Evolutionary conservation across 2,113 vertebrate species (phyloP).

Genomic region (Campylomormyrus numenius): DNA sequence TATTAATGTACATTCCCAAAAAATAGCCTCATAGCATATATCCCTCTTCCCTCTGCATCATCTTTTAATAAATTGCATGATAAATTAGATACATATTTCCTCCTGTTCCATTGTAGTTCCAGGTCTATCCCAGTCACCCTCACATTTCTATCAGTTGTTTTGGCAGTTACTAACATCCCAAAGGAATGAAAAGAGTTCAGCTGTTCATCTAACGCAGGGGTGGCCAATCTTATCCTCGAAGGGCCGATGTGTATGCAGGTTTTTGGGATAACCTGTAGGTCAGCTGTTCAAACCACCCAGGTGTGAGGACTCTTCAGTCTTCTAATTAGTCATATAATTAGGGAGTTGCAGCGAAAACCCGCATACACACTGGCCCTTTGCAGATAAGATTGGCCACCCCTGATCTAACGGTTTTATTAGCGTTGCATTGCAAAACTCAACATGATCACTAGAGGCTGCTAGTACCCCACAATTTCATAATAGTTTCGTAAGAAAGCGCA

Average conservation of each 20-base stretch:
- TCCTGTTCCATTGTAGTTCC: not conserved
- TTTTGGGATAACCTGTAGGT: no score
- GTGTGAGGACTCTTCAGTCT: no score
- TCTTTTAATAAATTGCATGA: not conserved
- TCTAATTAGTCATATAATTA: no score
- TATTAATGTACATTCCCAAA: not conserved
- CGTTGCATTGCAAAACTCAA: not conserved
- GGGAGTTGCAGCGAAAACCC: no score
- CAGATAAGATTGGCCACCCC: no score
- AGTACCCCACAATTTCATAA: not conserved
- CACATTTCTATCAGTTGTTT: not conserved
- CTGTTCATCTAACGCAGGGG: not conserved
- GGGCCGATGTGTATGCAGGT: no score
- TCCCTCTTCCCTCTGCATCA: not conserved
- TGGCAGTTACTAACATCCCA: not conserved
- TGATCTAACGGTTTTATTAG: not conserved
- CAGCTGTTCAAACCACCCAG: no score
- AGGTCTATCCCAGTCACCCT: not conserved
- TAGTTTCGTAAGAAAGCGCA: not conserved
- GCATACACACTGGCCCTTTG: no score
- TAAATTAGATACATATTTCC: not conserved
- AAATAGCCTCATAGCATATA: not conserved
- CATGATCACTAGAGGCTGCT: not conserved
- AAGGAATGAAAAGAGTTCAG: not conserved
- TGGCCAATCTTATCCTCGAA: no score